A percentile compares a stretch with the other conserved stretches of the same genome.
Conservation (phyloP, 1,140 invertebrate species). For the Aphaenogaster rudis region DNA sequence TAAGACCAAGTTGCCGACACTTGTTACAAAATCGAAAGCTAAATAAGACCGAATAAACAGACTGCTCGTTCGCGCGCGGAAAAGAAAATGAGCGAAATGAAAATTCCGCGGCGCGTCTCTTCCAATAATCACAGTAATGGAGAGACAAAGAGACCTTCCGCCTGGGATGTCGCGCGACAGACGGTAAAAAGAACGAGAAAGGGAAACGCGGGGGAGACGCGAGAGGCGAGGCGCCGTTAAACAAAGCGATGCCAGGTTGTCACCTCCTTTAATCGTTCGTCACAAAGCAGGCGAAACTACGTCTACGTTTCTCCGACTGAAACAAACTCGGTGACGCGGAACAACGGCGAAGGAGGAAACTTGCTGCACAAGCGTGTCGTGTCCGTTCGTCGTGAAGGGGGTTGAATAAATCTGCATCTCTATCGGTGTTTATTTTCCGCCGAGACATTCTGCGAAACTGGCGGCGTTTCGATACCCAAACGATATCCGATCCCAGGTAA, state of each 20-base stretch:
- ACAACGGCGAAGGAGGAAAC: neutral
- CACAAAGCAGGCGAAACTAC: conserved; percentile 38
- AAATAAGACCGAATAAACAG: conserved; percentile 10
- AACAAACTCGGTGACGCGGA: conserved; percentile 39
- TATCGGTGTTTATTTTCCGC: conserved; percentile 21
- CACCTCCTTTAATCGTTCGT: conserved; percentile 47
- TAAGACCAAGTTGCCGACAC: neutral
- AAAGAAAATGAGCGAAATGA: conserved; percentile 11
- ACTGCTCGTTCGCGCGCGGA: neutral
- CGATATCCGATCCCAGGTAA: neutral
- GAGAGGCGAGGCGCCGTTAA: conserved; percentile 1
- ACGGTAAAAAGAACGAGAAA: neutral
- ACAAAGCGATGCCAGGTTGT: conserved; percentile 19
- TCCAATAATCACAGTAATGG: conserved; percentile 43
- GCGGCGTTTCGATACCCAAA: no score
- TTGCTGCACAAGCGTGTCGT: neutral
- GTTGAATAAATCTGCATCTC: conserved; percentile 47
- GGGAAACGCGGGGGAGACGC: neutral
- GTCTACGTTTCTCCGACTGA: conserved; percentile 26
- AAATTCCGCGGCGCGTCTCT: conserved; percentile 39
- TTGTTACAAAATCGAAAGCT: neutral
- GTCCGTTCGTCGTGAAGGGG: neutral
- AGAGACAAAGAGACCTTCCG: conserved; percentile 20
- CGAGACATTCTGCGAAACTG: neutral
- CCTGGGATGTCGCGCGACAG: neutral